Evolutionary conservation across 2,113 vertebrate genomes (phyloP), one percentile per base, ranked within the genome.

Genomic region (Eptatretus burgeri): DNA sequence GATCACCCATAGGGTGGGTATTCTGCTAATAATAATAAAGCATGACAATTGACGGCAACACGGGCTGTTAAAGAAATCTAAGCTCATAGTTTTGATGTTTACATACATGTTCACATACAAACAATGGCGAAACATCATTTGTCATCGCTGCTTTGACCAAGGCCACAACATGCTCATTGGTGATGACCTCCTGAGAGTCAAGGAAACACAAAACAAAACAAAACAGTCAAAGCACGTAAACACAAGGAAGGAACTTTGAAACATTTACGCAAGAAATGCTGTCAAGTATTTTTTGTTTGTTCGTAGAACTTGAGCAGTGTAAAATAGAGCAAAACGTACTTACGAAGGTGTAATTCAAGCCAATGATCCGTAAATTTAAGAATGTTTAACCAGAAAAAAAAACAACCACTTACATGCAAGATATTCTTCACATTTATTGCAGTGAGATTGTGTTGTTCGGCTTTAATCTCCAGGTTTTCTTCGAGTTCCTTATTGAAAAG

Each of bases 91-190:
- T 41, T 41, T 41, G 27, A 41, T 41, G 27, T 41, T 41, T 2
- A 4, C 10, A 65, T 4, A 10, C 13, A 9, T 9, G 1, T 52
- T 62, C 49, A 84, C 89, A 80, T 68, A 96, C 89, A 78, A 95
- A 96, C 71, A 86, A 64, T 2, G 87, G 87, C 60, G 80, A 75
- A 52, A 86, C 80, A 66, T 85, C 81, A 65, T 93, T 85, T 52
- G 77, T 80, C 73, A 96, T 94, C 51, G 89, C 79, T 3, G 82
- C 82, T 72, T 91, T 93, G 88, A 96, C 91, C 89, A 95, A 94
- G 63, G 82, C 84, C 62, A 96, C 85, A 19, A 96, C 91, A 0
- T 78, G 84, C 20, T 96, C 83, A 2, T 96, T 85, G 1, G 88
- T 95, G 66, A 95, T 88, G 64, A 96, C 88, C 64, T 93, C 91